phyloP scores from a whole-genome alignment of 2,888 invertebrate species.

The Chelonus formosanus region DNA sequence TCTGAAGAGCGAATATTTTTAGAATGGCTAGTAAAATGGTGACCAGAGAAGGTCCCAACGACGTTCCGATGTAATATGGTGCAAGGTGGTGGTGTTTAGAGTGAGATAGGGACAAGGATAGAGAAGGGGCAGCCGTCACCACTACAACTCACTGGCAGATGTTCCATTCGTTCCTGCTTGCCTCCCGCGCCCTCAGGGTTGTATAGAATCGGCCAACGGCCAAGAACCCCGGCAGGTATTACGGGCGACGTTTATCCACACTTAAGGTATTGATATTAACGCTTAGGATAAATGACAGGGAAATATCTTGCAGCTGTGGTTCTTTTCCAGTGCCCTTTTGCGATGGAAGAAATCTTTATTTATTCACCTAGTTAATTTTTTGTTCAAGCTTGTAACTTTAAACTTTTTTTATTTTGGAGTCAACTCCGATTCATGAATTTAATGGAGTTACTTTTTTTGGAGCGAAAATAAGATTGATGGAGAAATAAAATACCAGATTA shows the following conservation, averaged over 20 bases:
- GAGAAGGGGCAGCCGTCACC: slow-evolving; percentile 35
- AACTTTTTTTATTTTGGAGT: too few relatives aligned
- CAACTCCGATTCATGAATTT: too few relatives aligned
- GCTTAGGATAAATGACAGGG: slow-evolving; percentile 6
- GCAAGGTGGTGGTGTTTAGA: slow-evolving; percentile 51
- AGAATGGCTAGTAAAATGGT: slow-evolving; percentile 32
- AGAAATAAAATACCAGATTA: too few relatives aligned
- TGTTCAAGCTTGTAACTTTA: too few relatives aligned
- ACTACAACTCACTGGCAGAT: slow-evolving; percentile 59
- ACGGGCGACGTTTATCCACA: slow-evolving; percentile 19
- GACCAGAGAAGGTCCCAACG: slow-evolving; percentile 40
- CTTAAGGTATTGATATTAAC: slow-evolving; percentile 19
- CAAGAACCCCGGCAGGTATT: slow-evolving; percentile 32
- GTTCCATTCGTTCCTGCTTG: slow-evolving; percentile 60
- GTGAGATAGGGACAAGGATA: slow-evolving; percentile 36
- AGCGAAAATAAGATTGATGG: too few relatives aligned
- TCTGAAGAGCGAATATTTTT: slow-evolving; percentile 16
- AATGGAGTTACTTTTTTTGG: too few relatives aligned
- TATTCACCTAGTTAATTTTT: too few relatives aligned
- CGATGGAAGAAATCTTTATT: too few relatives aligned
- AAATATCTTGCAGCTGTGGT: slow-evolving; percentile 20
- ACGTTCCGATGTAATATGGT: slow-evolving; percentile 46
- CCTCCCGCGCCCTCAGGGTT: slow-evolving; percentile 48
- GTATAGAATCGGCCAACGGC: slow-evolving; percentile 46
- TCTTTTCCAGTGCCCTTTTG: background rate